These are phyloP conservation scores for Cervus canadensis DNA, from an alignment of 2,113 vertebrate genomes.

Conservation along the genomic window DNA sequence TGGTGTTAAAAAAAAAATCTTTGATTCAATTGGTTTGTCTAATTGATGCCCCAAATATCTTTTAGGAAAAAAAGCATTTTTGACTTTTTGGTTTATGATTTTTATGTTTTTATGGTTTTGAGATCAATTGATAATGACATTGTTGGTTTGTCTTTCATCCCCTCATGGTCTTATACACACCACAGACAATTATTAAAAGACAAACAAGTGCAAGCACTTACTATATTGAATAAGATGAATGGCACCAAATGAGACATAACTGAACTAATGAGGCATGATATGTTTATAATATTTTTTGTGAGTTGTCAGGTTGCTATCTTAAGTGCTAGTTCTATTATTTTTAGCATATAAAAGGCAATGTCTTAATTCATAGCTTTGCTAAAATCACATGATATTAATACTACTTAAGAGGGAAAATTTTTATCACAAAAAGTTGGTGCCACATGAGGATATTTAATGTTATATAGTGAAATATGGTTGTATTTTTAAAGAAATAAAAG, in stretches of 20 bases:
- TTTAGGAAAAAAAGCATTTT: not conserved
- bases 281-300: conserved; percentile 41
- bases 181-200: conserved; percentile 28
- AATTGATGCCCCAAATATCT: not conserved
- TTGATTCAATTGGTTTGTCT: not conserved
- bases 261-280: conserved; percentile 50
- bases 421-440: not conserved
- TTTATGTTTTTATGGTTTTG: not conserved
- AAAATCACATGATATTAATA: conserved; percentile 23
- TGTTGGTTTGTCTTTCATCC: not conserved
- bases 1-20: not conserved
- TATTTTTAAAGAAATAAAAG: not conserved
- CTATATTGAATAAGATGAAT: not conserved
- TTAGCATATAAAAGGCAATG: conserved; percentile 45
- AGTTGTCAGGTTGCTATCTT: conserved; percentile 51
- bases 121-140: not conserved
- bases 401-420: not conserved
- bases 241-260: not conserved
- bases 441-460: conserved; percentile 23
- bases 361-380: conserved; percentile 48
- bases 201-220: not conserved
- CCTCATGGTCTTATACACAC: not conserved
- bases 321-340: conserved; percentile 55
- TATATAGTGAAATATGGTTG: conserved; percentile 1
- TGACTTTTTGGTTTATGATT: not conserved